phyloP scores from a whole-genome alignment of 2,797 vertebrate species.

The Valencia hispanica region DNA sequence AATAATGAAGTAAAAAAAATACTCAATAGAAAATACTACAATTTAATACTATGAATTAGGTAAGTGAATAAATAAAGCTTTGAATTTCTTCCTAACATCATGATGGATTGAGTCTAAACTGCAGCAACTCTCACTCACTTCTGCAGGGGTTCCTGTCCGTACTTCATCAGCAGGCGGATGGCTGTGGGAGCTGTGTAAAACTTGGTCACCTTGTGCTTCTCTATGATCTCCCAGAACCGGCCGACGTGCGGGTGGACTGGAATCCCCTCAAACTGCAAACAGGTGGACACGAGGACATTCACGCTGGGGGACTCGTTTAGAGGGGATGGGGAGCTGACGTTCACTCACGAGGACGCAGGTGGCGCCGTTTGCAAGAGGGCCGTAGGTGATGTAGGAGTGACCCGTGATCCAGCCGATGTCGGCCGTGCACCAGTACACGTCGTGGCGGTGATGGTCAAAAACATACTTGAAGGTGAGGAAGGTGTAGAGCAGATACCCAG shows the following conservation, averaged over 20 bases:
- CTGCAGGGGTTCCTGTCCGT: slow-evolving; percentile 77
- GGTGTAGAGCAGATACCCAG: slow-evolving; percentile 84
- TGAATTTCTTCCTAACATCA: slow-evolving; percentile 1
- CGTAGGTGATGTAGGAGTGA: slow-evolving; percentile 85
- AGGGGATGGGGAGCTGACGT: neutral
- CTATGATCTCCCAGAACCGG: slow-evolving; percentile 83
- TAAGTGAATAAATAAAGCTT: neutral
- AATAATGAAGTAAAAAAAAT: neutral
- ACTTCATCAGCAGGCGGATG: slow-evolving; percentile 85
- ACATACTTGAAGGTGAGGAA: slow-evolving; percentile 83
- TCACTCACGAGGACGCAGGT: slow-evolving; percentile 80
- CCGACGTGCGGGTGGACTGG: slow-evolving; percentile 81
- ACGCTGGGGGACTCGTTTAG: neutral
- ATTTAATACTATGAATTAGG: neutral
- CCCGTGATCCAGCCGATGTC: slow-evolving; percentile 88
- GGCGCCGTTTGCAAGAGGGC: slow-evolving; percentile 82
- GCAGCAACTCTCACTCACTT: slow-evolving; percentile 76
- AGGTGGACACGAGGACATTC: neutral
- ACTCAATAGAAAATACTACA: neutral
- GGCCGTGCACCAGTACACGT: slow-evolving; percentile 86
- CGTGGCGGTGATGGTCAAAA: slow-evolving; percentile 80
- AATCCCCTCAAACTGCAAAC: slow-evolving; percentile 81
- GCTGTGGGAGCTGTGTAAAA: slow-evolving; percentile 86
- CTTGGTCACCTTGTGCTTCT: slow-evolving; percentile 83
- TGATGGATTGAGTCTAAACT: too few relatives aligned